Base-by-base conservation (phyloP, 2,888 invertebrate species). In the Cotesia congregata region DNA sequence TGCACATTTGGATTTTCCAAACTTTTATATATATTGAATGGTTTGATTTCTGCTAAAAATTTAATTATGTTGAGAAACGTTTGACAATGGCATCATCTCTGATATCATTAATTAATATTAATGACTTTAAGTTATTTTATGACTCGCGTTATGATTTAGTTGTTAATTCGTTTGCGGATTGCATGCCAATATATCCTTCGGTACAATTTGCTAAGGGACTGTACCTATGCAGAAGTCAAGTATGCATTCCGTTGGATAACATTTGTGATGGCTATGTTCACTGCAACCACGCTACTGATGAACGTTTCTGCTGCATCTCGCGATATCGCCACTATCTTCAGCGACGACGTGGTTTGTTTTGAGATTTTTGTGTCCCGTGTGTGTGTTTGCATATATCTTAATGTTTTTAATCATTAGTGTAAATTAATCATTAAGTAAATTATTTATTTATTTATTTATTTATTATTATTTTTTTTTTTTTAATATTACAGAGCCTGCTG, bases 271-370 rank as follows among this genome's bases (percentile, higher is more conserved):
- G 91, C 83, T 85, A 85, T 84, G 86, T 86, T 82, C 92, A 94
- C 88, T 94, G 94, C 90, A 88, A 85, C 82, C 93, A 94, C 87
- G 88, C 90, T 86, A 93, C 92, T 83, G 94, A 94, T 88, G 94
- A 94, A 88, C 88, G 90, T 83, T 90, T 91, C 89, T 93, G 93
- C 89, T 87, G 91, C 86, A 89, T 89, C 85, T 87, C 90, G 86
- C 88, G 90, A 85, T 91, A 91, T 82, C 86, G 83, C 75, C 85
- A 84, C 83, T 86, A 83, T 85, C 87, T 87, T 81, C 88, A 86
- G 73, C 84, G 84, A 83, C 85, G 83, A 88, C 85, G 87, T 85
- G 89, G 88, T 88, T 88, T 87, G 88, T 87, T 89, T 85, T 88
- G 86, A 83, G 82, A 85, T 85, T 83, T 83, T 80, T 84, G 84